Conservation (phyloP, 2,113 vertebrate genomes). For the Scomber japonicus region DNA sequence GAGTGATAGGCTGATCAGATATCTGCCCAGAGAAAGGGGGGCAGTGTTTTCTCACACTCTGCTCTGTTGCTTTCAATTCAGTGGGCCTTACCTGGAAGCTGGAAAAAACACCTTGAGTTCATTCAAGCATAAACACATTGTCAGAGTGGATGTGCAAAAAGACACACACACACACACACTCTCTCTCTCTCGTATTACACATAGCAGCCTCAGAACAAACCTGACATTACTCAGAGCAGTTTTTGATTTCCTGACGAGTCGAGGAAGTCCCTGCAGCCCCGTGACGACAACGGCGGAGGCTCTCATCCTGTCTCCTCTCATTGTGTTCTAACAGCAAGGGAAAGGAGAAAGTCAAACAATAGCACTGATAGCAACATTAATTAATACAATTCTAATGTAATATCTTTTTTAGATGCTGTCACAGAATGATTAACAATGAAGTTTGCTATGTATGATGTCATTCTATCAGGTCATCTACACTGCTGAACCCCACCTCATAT, state of each 20-base stretch:
- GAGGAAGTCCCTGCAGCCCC: slow-evolving; percentile 65
- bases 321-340: slow-evolving; percentile 54
- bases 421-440: slow-evolving; percentile 31
- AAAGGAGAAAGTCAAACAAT: slow-evolving; percentile 60
- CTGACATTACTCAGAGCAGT: slow-evolving; percentile 10
- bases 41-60: slow-evolving; percentile 83
- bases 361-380: slow-evolving; percentile 14
- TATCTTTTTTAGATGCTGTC: slow-evolving; percentile 25
- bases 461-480: slow-evolving; percentile 20
- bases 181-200: slow-evolving; percentile 12
- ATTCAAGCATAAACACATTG: slow-evolving; percentile 2
- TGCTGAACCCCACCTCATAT: slow-evolving; percentile 22
- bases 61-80: slow-evolving; percentile 56
- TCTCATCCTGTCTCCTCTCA: slow-evolving; percentile 73
- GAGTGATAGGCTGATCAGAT: slow-evolving; percentile 73
- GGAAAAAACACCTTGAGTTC: slow-evolving; percentile 54
- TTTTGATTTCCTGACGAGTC: slow-evolving; percentile 69
- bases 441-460: slow-evolving; percentile 40
- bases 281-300: slow-evolving; percentile 58
- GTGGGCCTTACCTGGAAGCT: slow-evolving; percentile 55
- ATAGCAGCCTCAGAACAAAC: slow-evolving; percentile 24
- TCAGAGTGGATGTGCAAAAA: slow-evolving; percentile 27
- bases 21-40: slow-evolving; percentile 76
- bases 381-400: slow-evolving; percentile 46
- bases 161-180: not conserved